Base-by-base conservation (phyloP, 1,140 invertebrate species). In the Drosophila orosa region DNA sequence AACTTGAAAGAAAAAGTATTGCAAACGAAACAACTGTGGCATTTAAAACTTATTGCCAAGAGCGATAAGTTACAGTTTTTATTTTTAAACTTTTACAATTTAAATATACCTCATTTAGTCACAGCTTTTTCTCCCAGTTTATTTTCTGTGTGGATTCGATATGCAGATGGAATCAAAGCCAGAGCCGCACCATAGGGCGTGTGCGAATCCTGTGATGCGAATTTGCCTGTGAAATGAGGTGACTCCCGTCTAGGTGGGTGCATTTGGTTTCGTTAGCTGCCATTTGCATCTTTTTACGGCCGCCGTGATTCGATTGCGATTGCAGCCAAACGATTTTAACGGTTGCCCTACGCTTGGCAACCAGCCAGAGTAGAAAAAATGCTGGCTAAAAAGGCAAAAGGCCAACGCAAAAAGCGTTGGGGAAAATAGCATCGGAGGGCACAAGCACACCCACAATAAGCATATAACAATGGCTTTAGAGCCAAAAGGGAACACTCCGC, bases 221-320 rank as follows among this genome's bases (percentile, higher is more conserved):
- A 6, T n/a, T n/a, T 15, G 29, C 25, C 47, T 37, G 19, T 39
- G 25, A 35, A 29, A 29, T 24, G 37, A 35, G 50, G 50, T 24
- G 37, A 71, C 65, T 71, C 50, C 67, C 45, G 67, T 71, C 67
- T 71, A 71, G 67, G 65, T 71, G 65, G 67, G n/a, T 71, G 67
- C 72, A 61, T 63, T 61, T 39, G 35, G 40, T 63, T 65, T 52
- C 45, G 60, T 44, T 75, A 50, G 74, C 68, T 67, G 60, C 78
- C 82, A 86, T 82, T 85, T 82, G 82, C 82, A 85, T 86, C 68
- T 86, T 82, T 75, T 87, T 82, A 86, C 74, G 79, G 81, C 81
- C 81, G 82, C 77, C 74, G 73, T 80, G 81, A 84, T 84, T 84
- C 82, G 81, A 84, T 84, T 84, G 73, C 82, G 76, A 78, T 75